Conservation (phyloP, 2,797 vertebrate species). For the Trichosurus vulpecula region DNA sequence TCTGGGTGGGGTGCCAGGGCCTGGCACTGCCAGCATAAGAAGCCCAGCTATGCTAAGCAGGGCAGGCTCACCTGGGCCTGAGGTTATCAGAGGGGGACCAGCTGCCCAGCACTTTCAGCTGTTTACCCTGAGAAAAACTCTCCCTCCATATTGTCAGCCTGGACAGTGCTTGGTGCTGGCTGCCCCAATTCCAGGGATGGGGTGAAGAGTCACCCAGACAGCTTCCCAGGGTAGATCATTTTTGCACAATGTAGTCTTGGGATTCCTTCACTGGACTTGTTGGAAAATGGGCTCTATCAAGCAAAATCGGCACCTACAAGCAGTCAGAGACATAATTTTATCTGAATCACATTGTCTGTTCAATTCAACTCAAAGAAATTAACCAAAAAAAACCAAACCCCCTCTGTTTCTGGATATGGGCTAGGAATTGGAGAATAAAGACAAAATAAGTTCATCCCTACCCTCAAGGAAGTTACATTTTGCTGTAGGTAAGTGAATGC, state of each 20-base stretch:
- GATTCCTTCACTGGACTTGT: background rate
- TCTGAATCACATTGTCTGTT: background rate
- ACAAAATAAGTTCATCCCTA: background rate
- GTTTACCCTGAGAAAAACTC: conserved; percentile 28
- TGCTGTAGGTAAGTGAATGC: background rate
- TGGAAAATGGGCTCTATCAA: background rate
- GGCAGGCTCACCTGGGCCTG: conserved; percentile 5
- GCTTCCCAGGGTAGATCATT: background rate
- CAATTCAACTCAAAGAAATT: background rate
- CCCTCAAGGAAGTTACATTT: background rate
- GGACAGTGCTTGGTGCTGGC: background rate
- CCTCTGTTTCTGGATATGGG: background rate
- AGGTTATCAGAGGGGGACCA: conserved; percentile 50
- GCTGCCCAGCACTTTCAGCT: conserved; percentile 5
- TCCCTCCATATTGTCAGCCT: background rate
- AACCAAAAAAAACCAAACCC: background rate
- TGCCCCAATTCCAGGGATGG: background rate
- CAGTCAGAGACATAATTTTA: background rate
- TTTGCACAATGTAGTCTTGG: background rate
- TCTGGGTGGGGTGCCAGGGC: conserved; percentile 24
- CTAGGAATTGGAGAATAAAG: background rate
- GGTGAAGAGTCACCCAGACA: background rate
- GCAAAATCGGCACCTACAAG: background rate
- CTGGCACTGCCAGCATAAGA: conserved; percentile 51
- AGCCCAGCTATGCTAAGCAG: conserved; percentile 53